phyloP scores from a whole-genome alignment of 2,888 invertebrate genomes.

The Polydrusus tereticollis region DNA sequence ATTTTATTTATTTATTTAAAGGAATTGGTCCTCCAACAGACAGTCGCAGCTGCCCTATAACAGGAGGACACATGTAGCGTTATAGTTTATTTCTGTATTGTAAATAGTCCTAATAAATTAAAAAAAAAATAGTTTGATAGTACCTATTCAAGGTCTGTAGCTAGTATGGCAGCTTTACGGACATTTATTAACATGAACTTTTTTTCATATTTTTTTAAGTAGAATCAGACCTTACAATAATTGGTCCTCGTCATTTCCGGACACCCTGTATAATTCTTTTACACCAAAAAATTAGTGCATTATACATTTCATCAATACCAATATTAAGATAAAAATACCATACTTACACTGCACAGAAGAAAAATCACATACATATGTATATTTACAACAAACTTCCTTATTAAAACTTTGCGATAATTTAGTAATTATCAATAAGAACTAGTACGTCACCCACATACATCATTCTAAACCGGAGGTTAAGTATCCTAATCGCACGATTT shows the following conservation, averaged over 20 bases:
- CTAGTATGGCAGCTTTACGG: too few relatives aligned
- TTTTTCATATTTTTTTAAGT: too few relatives aligned
- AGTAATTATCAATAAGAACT: constrained; percentile 7
- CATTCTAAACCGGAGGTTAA: constrained; percentile 8
- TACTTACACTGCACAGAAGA: constrained; percentile 3
- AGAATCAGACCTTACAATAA: neutral
- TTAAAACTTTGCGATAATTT: constrained; percentile 16
- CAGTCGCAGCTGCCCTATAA: too few relatives aligned
- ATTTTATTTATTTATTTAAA: too few relatives aligned
- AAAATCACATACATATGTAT: neutral
- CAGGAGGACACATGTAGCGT: too few relatives aligned
- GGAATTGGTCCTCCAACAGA: too few relatives aligned
- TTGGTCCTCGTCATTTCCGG: neutral
- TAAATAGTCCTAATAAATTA: too few relatives aligned
- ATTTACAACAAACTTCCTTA: constrained; percentile 15
- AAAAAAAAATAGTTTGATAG: too few relatives aligned
- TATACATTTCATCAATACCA: neutral
- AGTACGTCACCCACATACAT: constrained; percentile 28
- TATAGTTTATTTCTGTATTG: too few relatives aligned
- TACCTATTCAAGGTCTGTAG: too few relatives aligned
- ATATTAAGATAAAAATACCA: neutral
- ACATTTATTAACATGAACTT: too few relatives aligned
- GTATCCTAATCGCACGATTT: constrained; percentile 29
- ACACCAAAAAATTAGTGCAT: too few relatives aligned
- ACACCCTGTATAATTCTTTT: neutral